Percentiles rank a stretch among this genome's conserved stretches.
These are phyloP conservation scores for Pseudomugil tenellus DNA, from an alignment of 2,797 vertebrate genomes.

Conservation along the genomic window DNA sequence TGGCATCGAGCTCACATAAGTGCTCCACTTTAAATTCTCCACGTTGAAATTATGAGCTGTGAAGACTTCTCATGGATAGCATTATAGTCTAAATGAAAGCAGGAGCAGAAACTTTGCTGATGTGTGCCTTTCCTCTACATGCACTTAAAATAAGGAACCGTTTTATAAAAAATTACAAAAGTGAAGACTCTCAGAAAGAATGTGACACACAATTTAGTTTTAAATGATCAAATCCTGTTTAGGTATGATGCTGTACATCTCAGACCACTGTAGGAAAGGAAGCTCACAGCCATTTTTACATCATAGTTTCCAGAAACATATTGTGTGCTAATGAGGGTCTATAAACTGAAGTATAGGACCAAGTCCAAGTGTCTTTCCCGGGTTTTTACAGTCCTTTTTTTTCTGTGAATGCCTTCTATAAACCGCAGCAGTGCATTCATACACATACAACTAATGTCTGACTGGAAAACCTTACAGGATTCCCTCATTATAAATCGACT, in stretches of 20 bases:
- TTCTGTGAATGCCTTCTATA: conserved; percentile 58
- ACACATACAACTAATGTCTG: conserved; percentile 3
- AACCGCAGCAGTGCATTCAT: conserved; percentile 45
- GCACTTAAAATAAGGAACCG: conserved; percentile 4
- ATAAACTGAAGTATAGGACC: conserved; percentile 59
- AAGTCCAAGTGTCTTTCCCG: conserved; percentile 51
- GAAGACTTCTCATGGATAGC: conserved; percentile 35
- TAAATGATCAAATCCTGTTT: conserved; percentile 12
- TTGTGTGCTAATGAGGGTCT: conserved; percentile 68
- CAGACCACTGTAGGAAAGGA: conserved; percentile 32
- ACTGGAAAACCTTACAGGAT: conserved; percentile 47
- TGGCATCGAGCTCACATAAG: conserved; percentile 24
- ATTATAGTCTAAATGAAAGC: conserved; percentile 37
- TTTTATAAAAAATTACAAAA: conserved; percentile 7
- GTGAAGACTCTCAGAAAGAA: conserved; percentile 7
- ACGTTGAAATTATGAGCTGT: conserved; percentile 26
- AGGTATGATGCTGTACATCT: conserved; percentile 2
- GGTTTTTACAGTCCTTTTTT: conserved; percentile 61
- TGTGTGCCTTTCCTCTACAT: conserved; percentile 34
- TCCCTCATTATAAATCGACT: conserved; percentile 43
- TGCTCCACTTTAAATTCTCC: conserved; percentile 42
- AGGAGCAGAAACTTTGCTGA: conserved; percentile 46
- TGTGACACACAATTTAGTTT: background rate
- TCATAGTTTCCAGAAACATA: conserved; percentile 68
- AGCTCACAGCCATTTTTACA: conserved; percentile 32